Evolutionary conservation across 2,113 vertebrate species (phyloP), one percentile per base, ranked within the genome.

Genomic region (Poicephalus meyeri): DNA sequence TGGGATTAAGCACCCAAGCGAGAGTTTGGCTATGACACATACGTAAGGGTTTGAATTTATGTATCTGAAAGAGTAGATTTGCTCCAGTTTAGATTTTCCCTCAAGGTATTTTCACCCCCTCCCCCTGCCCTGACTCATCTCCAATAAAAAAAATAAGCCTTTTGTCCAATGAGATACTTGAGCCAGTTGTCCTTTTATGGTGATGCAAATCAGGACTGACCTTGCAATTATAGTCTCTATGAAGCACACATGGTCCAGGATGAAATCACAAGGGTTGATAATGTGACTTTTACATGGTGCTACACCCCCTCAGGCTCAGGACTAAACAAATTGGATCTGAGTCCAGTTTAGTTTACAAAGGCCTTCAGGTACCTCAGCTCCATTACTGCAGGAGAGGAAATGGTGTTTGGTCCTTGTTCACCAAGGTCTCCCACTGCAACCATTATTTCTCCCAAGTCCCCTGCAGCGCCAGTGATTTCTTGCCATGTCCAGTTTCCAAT

Each of bases 71-170:
- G 52, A 73, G n/a, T 23, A 70, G 74, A 76, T 89, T 70, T 56
- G 25, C 31, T 95, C 76, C 39, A 60, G 35, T 74, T 90, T 88
- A 70, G 79, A 86, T 95, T 77, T 91, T 83, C 64, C 90, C 87
- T 89, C 35, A 5, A 91, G 89, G 10, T 91, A 55, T 89, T 97
- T 95, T 95, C 89, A 93, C 74, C 66, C 10, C 5, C 20, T 95
- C 90, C 64, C 29, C 0, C 10, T 20, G 16, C 61, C 28, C 70
- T 80, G 65, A 86, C 52, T 95, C 42, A 35, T 39, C 46, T 80
- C 47, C 53, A 80, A 19, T 53, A 94, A 83, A 44, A 96, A 86
- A 93, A 91, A 86, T 49, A 79, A 93, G 41, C 9, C 39, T 0
- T 73, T 80, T 86, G 29, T 39, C 60, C 61, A 86, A 64, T 55